Evolutionary conservation across 2,888 invertebrate genomes (phyloP), one percentile per base, ranked within the genome.

Genomic region (Pelosia muscerda): DNA sequence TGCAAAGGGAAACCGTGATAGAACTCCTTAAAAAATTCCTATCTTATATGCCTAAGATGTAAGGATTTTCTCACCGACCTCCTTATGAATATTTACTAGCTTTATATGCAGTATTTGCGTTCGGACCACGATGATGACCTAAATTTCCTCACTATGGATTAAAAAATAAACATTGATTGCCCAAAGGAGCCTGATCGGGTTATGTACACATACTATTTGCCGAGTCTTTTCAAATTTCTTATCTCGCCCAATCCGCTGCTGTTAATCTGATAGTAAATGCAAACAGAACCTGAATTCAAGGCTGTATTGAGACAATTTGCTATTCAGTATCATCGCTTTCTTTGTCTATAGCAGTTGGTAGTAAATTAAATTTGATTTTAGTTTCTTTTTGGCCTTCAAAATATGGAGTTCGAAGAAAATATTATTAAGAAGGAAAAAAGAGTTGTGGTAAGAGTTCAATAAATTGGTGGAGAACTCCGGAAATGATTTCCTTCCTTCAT

Each of bases 221-320:
- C 71, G 63, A 68, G 38, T 71, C 70, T 81, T 83, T 81, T 79
- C 77, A 81, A 74, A 84, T 82, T 79, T 69, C 81, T 86, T 85
- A 88, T 90, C 90, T 86, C 80, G 64, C 68, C 63, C 78, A 87
- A 86, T 88, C 87, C 88, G 66, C 72, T 79, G 66, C 72, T 79
- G 88, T 87, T 88, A 80, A 89, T 86, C 86, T 74, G 82, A 83
- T 86, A 87, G 66, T 81, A 72, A 63, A 34, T 22, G 65, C 81
- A 88, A 86, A 91, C 90, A 89, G 22, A 74, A 69, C 31, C 70
- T 63, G 73, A 65, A 75, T 75, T 74, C 88, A 88, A 88, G 88
- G 88, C 66, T 85, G 66, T 73, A 23, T 66, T 58, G 54, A 28
- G 58, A 63, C 56, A 66, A 75, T 74, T 74, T 60, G 38, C 11